A percentile compares a stretch with the other conserved stretches of the same genome.
These are phyloP conservation scores for Mechanitis mazaeus DNA, from an alignment of 2,888 invertebrate genomes.

Conservation along the genomic window DNA sequence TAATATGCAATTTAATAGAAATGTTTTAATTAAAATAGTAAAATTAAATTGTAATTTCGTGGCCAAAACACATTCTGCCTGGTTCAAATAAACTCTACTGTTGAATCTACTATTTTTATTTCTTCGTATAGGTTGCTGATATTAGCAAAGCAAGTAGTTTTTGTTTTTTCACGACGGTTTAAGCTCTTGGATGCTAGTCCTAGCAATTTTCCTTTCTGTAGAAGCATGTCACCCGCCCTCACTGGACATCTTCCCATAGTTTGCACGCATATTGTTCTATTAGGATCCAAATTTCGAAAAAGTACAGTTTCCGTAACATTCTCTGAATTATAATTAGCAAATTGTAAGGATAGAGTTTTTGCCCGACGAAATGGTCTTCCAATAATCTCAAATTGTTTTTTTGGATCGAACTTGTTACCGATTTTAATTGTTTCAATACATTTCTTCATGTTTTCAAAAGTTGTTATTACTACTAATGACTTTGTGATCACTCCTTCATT, in stretches of 20 bases:
- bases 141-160: slow-evolving; percentile 51
- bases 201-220: slow-evolving; percentile 47
- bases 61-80: background rate
- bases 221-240: slow-evolving; percentile 54
- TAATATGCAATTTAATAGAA: too few species aligned
- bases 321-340: slow-evolving; percentile 37
- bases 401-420: slow-evolving; percentile 30
- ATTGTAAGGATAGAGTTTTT: slow-evolving; percentile 49
- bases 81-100: slow-evolving; percentile 22
- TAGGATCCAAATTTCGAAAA: slow-evolving; percentile 23
- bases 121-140: slow-evolving; percentile 39
- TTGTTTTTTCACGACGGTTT: slow-evolving; percentile 37
- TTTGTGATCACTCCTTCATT: slow-evolving; percentile 49
- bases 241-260: slow-evolving; percentile 51
- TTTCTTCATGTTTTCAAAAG: slow-evolving; percentile 44
- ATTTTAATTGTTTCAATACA: slow-evolving; percentile 46
- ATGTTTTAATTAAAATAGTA: slow-evolving; percentile 5
- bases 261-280: slow-evolving; percentile 50
- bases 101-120: slow-evolving; percentile 39
- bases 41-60: slow-evolving; percentile 20
- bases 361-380: slow-evolving; percentile 48
- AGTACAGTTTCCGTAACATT: slow-evolving; percentile 15
- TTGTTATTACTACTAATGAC: slow-evolving; percentile 50
- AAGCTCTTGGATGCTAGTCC: slow-evolving; percentile 54
- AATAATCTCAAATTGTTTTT: slow-evolving; percentile 32